phyloP scores from a whole-genome alignment of 1,140 invertebrate genomes.

The Meloidogyne chitwoodi region DNA sequence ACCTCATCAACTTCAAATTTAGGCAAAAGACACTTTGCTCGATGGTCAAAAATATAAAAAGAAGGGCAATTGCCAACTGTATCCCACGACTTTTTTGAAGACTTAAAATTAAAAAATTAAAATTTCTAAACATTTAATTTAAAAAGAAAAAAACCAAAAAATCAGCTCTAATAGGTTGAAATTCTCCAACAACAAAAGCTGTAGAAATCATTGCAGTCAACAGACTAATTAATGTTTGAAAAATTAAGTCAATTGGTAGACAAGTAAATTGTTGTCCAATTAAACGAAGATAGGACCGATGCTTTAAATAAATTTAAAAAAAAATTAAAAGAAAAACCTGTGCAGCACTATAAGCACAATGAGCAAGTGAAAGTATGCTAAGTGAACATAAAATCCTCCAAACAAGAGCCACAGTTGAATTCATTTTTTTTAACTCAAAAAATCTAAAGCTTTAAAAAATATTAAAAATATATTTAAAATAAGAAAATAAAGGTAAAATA shows the following conservation, averaged over 20 bases:
- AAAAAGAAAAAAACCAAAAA: constrained; percentile 28
- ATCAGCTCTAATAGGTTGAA: constrained; percentile 46
- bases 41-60: constrained; percentile 49
- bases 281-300: constrained; percentile 48
- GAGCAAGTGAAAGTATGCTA: constrained; percentile 42
- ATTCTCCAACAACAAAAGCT: constrained; percentile 44
- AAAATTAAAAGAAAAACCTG: constrained; percentile 22
- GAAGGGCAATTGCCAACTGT: constrained; percentile 42
- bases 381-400: constrained; percentile 39
- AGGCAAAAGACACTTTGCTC: constrained; percentile 44
- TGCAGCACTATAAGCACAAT: constrained; percentile 51
- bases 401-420: constrained; percentile 2
- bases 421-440: not conserved
- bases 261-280: constrained; percentile 36
- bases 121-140: not conserved
- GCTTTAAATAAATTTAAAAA: constrained; percentile 32
- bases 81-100: constrained; percentile 40
- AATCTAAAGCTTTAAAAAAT: not conserved
- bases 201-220: constrained; percentile 32
- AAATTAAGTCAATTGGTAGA: constrained; percentile 34
- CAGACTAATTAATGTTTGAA: constrained; percentile 46
- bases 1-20: constrained; percentile 34
- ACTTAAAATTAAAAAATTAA: constrained; percentile 24
- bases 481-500: not conserved
- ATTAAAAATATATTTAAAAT: not conserved